Percentiles rank a stretch among this genome's conserved stretches.
Evolutionary conservation across 2,888 invertebrate genomes (phyloP).

Genomic region (Pachymerium ferrugineum): DNA sequence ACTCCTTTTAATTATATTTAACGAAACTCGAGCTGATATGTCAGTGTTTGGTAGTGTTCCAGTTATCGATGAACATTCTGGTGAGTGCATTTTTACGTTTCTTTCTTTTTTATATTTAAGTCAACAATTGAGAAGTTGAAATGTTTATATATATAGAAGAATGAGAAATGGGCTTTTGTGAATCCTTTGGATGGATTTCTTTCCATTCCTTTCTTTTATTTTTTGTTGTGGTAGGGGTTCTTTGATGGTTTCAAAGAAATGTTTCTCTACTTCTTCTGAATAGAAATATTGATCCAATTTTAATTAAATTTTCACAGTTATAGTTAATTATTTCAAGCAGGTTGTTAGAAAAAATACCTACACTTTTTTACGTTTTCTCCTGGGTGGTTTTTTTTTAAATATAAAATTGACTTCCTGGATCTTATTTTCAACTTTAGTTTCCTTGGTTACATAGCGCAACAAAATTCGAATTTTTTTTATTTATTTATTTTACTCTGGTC

Average conservation of each 20-base stretch:
- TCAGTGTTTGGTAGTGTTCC: constrained; percentile 9
- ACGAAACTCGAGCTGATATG: not conserved
- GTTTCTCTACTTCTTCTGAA: not conserved
- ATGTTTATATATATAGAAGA: constrained; percentile 8
- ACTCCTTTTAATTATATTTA: not conserved
- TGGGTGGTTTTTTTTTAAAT: not conserved
- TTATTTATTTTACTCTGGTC: not conserved
- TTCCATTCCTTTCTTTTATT: not conserved
- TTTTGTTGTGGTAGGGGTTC: not conserved
- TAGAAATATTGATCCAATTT: constrained; percentile 4
- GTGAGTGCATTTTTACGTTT: not conserved
- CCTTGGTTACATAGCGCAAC: not conserved
- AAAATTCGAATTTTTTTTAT: not conserved
- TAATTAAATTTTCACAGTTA: not conserved
- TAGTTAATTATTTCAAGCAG: not conserved
- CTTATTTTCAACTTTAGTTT: not conserved
- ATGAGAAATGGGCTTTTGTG: constrained; percentile 9
- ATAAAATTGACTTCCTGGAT: no score
- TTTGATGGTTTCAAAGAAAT: not conserved
- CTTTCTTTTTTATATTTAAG: not conserved
- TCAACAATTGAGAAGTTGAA: not conserved
- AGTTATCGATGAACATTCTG: constrained; percentile 6
- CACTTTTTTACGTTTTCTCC: not conserved
- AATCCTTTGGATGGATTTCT: not conserved
- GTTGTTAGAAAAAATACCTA: not conserved